phyloP scores from a whole-genome alignment of 2,113 vertebrate species.

The Carassius auratus region DNA sequence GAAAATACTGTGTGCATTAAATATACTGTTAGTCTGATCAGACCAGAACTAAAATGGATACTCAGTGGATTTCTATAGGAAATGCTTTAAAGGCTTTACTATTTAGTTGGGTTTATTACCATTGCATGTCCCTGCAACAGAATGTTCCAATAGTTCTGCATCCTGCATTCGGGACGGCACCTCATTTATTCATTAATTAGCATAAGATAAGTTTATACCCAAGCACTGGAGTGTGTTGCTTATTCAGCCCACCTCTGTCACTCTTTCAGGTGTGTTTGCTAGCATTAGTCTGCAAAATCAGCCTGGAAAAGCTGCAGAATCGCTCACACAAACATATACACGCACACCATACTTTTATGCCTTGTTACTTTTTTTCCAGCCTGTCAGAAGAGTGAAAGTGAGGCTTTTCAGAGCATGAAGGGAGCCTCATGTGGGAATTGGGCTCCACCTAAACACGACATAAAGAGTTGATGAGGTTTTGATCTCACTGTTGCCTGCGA shows the following conservation, averaged over 20 bases:
- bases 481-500: conserved; percentile 55
- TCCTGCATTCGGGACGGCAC: background rate
- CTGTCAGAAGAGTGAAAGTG: conserved; percentile 38
- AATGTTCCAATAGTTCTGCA: background rate
- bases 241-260: conserved; percentile 24
- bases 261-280: conserved; percentile 25
- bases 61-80: background rate
- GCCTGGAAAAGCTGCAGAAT: conserved; percentile 17
- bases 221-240: background rate
- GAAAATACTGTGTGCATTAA: background rate
- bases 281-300: conserved; percentile 21
- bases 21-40: background rate
- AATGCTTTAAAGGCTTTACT: background rate
- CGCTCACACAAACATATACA: background rate
- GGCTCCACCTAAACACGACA: conserved; percentile 52
- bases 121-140: conserved; percentile 7
- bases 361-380: conserved; percentile 43
- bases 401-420: conserved; percentile 51
- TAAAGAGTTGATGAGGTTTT: conserved; percentile 60
- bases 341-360: conserved; percentile 18
- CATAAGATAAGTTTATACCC: background rate
- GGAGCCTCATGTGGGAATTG: conserved; percentile 49
- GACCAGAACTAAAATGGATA: too few species aligned
- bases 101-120: background rate
- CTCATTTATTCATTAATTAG: conserved; percentile 4